Evolutionary conservation across 2,113 vertebrate species (phyloP).

Genomic region (Xiphophorus maculatus): DNA sequence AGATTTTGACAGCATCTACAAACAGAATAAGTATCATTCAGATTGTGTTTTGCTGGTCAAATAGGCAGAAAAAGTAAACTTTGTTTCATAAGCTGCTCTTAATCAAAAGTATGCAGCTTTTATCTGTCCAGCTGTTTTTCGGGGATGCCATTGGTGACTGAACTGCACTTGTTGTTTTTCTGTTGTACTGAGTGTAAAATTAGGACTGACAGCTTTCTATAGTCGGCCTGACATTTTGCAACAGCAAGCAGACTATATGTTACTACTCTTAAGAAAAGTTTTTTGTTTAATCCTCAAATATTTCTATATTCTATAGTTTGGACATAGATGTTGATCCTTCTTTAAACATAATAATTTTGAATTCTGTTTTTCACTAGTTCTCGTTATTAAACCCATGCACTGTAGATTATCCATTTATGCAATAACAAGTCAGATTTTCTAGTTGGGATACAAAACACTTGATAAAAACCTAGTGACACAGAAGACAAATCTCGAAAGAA

Average conservation of each 20-base stretch:
- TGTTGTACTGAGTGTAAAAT: not conserved
- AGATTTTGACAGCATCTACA: not conserved
- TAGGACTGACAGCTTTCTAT: not conserved
- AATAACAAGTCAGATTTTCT: not conserved
- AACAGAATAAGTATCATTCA: constrained; percentile 1
- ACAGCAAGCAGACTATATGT: not conserved
- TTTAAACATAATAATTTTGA: not conserved
- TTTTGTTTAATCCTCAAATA: not conserved
- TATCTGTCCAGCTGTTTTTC: not conserved
- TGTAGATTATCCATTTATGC: not conserved
- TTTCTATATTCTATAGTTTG: not conserved
- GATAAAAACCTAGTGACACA: too few relatives aligned
- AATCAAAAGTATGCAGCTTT: not conserved
- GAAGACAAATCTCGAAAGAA: too few relatives aligned
- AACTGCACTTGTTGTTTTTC: not conserved
- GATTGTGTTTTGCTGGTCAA: not conserved
- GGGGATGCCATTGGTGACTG: not conserved
- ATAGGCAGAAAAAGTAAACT: not conserved
- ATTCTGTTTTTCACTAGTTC: not conserved
- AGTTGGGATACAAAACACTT: not conserved
- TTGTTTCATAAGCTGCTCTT: not conserved
- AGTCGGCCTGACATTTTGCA: not conserved
- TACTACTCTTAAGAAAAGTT: not conserved
- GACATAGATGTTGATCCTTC: not conserved
- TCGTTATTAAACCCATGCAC: too few relatives aligned